Evolutionary conservation across 2,797 vertebrate genomes (phyloP), one percentile per base, ranked within the genome.

Genomic region (Paedocypris micromegethes): DNA sequence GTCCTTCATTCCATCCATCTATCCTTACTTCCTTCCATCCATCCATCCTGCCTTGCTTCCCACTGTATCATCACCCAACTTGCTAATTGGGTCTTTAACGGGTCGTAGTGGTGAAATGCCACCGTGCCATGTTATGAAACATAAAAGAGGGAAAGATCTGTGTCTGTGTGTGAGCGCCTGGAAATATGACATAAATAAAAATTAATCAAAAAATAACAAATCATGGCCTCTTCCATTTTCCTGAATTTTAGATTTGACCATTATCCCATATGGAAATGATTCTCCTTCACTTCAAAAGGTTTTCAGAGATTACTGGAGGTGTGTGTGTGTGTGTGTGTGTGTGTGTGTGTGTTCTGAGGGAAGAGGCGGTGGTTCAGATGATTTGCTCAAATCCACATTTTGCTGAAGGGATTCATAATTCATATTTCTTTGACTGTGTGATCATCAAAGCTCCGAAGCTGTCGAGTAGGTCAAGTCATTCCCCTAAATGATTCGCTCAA

Each of bases 231-330:
- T 44, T 56, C 8, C 42, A 59, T 62, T 9, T 66, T 57, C 46
- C 23, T 53, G 40, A 23, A 46, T 39, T 38, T 4, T 69, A 73
- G 77, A 66, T 43, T 49, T 48, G 58, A 52, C 58, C 38, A 67
- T 63, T 37, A 64, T 75, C 72, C 23, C 23, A 23, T 76, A 75
- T 73, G 50, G 50, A 64, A 64, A 64, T 64, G 0, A 64, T 38
- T 48, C 41, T 45, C 48, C 45, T 64, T 23, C 61, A 64, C 42
- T 44, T 64, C 41, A 64, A 64, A 53, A 50, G 6, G 2, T 9
- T 37, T 42, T 51, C 60, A 42, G 48, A 43, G 6, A 6, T 62
- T 62, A 51, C 6, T 42, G 50, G 40, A 46, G 5, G 39, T 5
- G 39, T 50, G 59, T 40, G 40, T 48, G 59, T 7, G 3, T 2